Conservation (phyloP, 2,888 invertebrate species). For the Himalopsyche anomala region DNA sequence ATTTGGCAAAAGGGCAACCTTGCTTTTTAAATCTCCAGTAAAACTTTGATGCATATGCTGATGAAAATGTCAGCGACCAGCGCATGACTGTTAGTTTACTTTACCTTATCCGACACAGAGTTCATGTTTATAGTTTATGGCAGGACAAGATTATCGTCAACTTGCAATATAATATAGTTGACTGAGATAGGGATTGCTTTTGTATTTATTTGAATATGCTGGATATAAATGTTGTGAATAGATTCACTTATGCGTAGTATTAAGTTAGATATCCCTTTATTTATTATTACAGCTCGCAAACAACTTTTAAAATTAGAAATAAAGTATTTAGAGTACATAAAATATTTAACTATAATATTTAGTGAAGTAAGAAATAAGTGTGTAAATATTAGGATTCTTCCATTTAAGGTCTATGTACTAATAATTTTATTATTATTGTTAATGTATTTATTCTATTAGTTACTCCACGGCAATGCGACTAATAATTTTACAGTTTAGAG, state of each 20-base stretch:
- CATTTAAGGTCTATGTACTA: not conserved
- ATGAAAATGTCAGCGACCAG: not conserved
- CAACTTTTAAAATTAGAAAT: not conserved
- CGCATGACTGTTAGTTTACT: not conserved
- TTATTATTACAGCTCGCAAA: not conserved
- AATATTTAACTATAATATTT: conserved; percentile 27
- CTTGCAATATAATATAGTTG: not conserved
- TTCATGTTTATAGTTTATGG: not conserved
- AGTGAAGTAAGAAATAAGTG: not conserved
- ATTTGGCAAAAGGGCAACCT: no score
- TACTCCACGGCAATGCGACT: no score
- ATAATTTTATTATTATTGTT: no score
- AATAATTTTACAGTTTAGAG: no score
- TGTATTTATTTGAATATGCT: not conserved
- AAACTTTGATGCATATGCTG: not conserved
- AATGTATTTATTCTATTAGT: no score
- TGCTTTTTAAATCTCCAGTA: not conserved
- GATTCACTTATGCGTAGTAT: not conserved
- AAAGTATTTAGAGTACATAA: conserved; percentile 13
- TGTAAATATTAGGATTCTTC: conserved; percentile 23
- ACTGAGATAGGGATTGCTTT: not conserved
- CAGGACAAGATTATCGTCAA: not conserved
- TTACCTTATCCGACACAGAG: not conserved
- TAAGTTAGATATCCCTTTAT: conserved; percentile 3
- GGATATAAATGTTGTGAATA: conserved; percentile 7